Evolutionary conservation across 2,888 invertebrate genomes (phyloP), one percentile per base, ranked within the genome.

Genomic region (Peribatodes rhomboidaria): DNA sequence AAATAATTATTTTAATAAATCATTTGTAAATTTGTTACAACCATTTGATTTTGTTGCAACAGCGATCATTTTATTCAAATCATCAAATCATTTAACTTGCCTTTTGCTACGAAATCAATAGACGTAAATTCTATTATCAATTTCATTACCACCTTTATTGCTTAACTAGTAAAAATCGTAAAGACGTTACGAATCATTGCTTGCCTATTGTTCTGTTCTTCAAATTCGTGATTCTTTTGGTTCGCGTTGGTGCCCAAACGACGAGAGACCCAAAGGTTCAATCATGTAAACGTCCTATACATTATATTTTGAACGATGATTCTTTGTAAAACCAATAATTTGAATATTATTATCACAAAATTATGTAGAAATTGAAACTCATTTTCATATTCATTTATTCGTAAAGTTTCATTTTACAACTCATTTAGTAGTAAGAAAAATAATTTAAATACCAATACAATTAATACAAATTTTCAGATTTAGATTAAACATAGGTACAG

Each of bases 181-280:
- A 66, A 71, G 68, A 71, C 73, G 76, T 74, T 64, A 61, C 62
- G 46, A 14, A 14, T 64, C 55, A 3, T 44, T 42, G 35, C 54
- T 67, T 20, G 55, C 60, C 61, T 57, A 8, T 37, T 18, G 64
- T 65, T 55, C 60, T 52, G 66, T 18, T 41, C 11, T 39, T 41
- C 4, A 9, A 18, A n/a, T n/a, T n/a, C n/a, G n/a, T n/a, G n/a
- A 68, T 56, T 63, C 42, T 57, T 71, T 80, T 71, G 73, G 63
- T 65, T 78, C 69, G 75, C 81, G 81, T 76, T 82, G 88, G 66
- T 71, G 85, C 88, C 88, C 89, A 89, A 88, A 82, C 88, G 76
- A 79, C 85, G 81, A 75, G n/a, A n/a, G 74, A 72, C 67, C 75
- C 71, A 71, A 78, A 71, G 70, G 62, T 54, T 73, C 66, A 62